These are phyloP conservation scores for Pomatorhinus ruficollis DNA, from an alignment of 2,113 vertebrate genomes.

Conservation along the genomic window DNA sequence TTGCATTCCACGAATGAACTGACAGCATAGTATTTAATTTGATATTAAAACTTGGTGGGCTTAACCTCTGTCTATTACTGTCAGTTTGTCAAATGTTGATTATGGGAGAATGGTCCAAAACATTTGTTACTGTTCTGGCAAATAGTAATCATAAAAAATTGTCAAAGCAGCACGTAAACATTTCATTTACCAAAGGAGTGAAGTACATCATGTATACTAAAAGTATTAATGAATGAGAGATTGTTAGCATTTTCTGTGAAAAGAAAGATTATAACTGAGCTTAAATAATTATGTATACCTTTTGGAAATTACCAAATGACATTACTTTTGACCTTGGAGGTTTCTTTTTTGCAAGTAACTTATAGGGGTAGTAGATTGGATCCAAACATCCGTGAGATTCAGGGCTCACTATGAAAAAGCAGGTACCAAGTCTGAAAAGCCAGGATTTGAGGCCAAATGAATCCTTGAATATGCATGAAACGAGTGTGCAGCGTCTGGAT, in stretches of 20 bases:
- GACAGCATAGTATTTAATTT: background rate
- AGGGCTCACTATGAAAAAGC: background rate
- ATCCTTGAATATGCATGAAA: background rate
- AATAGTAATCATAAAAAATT: background rate
- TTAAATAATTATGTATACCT: background rate
- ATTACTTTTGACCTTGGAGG: background rate
- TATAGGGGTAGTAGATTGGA: background rate
- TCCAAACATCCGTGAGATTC: background rate
- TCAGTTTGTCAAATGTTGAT: background rate
- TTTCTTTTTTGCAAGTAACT: background rate
- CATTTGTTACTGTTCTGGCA: background rate
- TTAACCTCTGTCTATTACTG: background rate
- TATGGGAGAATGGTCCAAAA: constrained; percentile 24
- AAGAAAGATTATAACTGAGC: background rate
- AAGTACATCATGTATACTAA: background rate
- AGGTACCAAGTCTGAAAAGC: background rate
- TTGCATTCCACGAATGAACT: constrained; percentile 41
- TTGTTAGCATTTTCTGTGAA: background rate
- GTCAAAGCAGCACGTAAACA: background rate
- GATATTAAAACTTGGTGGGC: background rate
- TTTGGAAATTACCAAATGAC: background rate
- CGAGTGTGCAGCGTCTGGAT: background rate
- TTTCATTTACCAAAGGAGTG: background rate
- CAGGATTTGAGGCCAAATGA: background rate
- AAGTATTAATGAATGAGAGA: background rate